A percentile compares a stretch with the other conserved stretches of the same genome.
These are phyloP conservation scores for Gymnarchus niloticus DNA, from an alignment of 2,113 vertebrate species.

Conservation along the genomic window DNA sequence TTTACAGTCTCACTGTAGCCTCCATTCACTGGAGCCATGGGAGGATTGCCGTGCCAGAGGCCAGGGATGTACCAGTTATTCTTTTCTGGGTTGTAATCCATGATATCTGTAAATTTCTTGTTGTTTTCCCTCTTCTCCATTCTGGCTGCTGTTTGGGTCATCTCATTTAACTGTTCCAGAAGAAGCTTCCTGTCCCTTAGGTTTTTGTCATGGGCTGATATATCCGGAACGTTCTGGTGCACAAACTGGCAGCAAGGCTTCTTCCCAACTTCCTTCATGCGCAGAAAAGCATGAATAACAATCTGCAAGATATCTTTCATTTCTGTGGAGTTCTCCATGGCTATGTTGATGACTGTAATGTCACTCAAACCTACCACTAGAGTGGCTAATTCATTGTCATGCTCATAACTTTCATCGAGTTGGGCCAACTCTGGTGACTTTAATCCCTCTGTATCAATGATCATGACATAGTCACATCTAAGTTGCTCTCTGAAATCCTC, in stretches of 20 bases:
- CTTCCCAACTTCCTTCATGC: constrained; percentile 45
- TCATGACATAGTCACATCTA: constrained; percentile 61
- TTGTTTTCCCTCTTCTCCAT: constrained; percentile 35
- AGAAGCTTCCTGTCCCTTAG: constrained; percentile 31
- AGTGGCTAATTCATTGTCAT: constrained; percentile 48
- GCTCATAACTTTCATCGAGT: constrained; percentile 38
- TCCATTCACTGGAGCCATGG: constrained; percentile 43
- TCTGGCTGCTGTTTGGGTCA: constrained; percentile 33
- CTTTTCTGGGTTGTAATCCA: constrained; percentile 36
- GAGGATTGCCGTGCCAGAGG: constrained; percentile 46
- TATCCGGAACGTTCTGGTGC: constrained; percentile 38
- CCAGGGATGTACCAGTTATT: constrained; percentile 46
- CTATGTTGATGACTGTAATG: constrained; percentile 41
- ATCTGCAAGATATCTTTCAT: constrained; percentile 60
- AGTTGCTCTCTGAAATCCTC: constrained; percentile 51
- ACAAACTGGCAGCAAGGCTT: constrained; percentile 46
- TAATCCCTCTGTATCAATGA: constrained; percentile 62
- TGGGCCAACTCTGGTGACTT: constrained; percentile 36
- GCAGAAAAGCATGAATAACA: constrained; percentile 60
- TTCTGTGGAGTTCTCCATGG: constrained; percentile 48
- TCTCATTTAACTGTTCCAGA: constrained; percentile 40
- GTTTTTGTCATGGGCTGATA: constrained; percentile 23
- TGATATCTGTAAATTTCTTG: constrained; percentile 43
- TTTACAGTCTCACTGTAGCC: constrained; percentile 39
- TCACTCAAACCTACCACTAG: constrained; percentile 46